Base-by-base conservation (phyloP, 1,140 invertebrate genomes). In the Tribolium castaneum region DNA sequence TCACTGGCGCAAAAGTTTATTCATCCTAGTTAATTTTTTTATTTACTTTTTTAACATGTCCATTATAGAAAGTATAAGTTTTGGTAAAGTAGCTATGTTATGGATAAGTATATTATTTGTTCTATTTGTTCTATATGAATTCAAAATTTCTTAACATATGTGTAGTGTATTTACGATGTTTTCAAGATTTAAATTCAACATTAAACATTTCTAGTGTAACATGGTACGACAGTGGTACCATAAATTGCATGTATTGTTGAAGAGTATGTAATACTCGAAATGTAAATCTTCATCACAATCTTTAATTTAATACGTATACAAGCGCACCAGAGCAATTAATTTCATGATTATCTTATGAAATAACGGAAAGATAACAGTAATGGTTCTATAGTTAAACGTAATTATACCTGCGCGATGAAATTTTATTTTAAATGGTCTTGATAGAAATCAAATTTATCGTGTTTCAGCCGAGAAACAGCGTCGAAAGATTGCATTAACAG, bases 301-400 rank as follows among this genome's bases (percentile, higher is more conserved):
- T 16, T 19, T 51, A 51, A 0, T 59, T 19, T 59, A 16, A 54
- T 13, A 50, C 13, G 14, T 13, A n/a, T 59, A 10, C 39, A 9
- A 6, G 6, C 10, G 54, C 19, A 59, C 16, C 19, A 59, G 30
- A 59, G 16, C 54, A 59, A 59, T 59, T 59, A 59, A 59, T 54
- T 54, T 54, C 52, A 72, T 25, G 19, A 72, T 72, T 72, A 72
- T 72, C 70, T 72, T 49, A 22, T 72, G 39, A 16, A 72, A 72
- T 72, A 72, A 72, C 70, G 70, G 70, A 50, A 72, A 72, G 70
- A 50, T 72, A 72, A 72, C 70, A 72, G 70, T 72, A 50, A 72
- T 72, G 39, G 39, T 72, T 59, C 54, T 19, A 19, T 59, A 10
- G 6, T 59, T 22, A 59, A 59, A n/a, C 2, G 25, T 30, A 30